Conservation (phyloP, 2,888 invertebrate species). For the Heliconius erato region DNA sequence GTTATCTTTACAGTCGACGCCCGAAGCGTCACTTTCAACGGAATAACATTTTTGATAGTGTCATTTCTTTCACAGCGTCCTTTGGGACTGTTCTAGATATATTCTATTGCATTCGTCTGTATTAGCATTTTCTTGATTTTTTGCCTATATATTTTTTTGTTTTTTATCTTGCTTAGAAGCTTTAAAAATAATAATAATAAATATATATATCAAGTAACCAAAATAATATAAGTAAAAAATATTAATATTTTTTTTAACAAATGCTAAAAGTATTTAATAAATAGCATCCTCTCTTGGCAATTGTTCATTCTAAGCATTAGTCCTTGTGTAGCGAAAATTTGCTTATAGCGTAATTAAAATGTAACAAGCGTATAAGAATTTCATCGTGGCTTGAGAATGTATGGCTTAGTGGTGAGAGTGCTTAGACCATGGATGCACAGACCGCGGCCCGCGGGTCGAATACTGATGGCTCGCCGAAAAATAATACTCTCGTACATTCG, state of each 20-base stretch:
- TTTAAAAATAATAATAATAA: background rate
- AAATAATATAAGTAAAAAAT: too few relatives aligned
- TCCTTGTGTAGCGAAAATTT: too few relatives aligned
- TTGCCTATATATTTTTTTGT: background rate
- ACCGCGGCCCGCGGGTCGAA: too few relatives aligned
- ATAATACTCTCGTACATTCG: too few relatives aligned
- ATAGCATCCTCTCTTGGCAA: background rate
- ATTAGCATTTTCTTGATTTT: conserved; percentile 43
- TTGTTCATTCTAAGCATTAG: too few relatives aligned
- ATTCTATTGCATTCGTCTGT: conserved; percentile 56
- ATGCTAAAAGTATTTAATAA: background rate
- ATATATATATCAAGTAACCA: background rate
- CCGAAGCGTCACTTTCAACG: conserved; percentile 45
- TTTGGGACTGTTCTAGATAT: conserved; percentile 45
- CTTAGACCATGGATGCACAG: too few relatives aligned
- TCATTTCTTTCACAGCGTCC: conserved; percentile 46
- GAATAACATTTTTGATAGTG: conserved; percentile 53
- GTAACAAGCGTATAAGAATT: too few relatives aligned
- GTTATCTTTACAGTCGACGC: conserved; percentile 46
- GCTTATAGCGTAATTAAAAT: too few relatives aligned
- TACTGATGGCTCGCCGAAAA: too few relatives aligned
- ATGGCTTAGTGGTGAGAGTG: too few relatives aligned
- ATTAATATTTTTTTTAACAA: background rate
- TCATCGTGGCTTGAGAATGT: too few relatives aligned
- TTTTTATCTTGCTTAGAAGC: background rate